phyloP scores from a whole-genome alignment of 2,113 vertebrate genomes.

The Elgaria multicarinata region DNA sequence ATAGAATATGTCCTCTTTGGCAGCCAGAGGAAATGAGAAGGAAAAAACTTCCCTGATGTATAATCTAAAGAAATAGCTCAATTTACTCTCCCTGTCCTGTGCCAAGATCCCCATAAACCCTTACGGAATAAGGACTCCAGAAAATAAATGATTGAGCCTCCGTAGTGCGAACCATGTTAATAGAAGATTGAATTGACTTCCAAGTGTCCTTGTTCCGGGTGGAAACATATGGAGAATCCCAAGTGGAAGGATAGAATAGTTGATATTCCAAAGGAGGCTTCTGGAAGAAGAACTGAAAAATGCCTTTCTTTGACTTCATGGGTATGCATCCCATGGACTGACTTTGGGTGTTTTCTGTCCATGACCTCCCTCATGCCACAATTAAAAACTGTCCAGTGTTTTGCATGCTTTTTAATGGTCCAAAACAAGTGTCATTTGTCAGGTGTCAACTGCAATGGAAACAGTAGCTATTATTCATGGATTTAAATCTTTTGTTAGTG shows the following conservation, averaged over 20 bases:
- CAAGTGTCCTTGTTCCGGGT: conserved; percentile 61
- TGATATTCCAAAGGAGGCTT: conserved; percentile 61
- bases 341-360: conserved; percentile 54
- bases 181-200: conserved; percentile 64
- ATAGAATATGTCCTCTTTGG: conserved; percentile 61
- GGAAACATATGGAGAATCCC: conserved; percentile 65
- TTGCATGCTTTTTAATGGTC: conserved; percentile 26
- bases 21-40: conserved; percentile 62
- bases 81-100: conserved; percentile 15
- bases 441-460: conserved; percentile 31
- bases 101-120: conserved; percentile 45
- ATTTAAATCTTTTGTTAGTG: conserved; percentile 34
- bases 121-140: conserved; percentile 41
- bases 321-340: conserved; percentile 19
- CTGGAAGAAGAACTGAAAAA: conserved; percentile 37
- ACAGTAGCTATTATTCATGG: conserved; percentile 11
- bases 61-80: conserved; percentile 46
- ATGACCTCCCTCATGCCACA: conserved; percentile 29
- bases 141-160: conserved; percentile 50
- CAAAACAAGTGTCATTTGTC: not conserved
- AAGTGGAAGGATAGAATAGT: conserved; percentile 60
- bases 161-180: conserved; percentile 56
- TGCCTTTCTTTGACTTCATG: conserved; percentile 52
- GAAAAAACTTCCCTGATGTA: conserved; percentile 48
- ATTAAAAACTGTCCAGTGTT: conserved; percentile 49